phyloP scores from a whole-genome alignment of 2,797 vertebrate genomes.

The Rhynchonycteris naso region DNA sequence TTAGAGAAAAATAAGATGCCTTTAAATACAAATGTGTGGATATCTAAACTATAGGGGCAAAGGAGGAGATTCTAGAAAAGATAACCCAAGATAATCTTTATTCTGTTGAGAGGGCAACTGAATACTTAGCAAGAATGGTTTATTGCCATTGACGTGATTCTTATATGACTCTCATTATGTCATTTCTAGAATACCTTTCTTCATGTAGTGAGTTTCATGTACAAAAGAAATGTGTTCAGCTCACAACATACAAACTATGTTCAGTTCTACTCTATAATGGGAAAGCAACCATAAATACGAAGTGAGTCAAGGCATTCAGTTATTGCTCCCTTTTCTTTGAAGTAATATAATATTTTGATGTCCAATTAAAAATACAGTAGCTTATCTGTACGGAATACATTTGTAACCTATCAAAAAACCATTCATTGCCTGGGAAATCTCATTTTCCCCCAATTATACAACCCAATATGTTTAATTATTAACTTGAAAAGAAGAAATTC shows the following conservation, averaged over 20 bases:
- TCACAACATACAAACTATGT: conserved; percentile 60
- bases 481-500: conserved; percentile 68
- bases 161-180: neutral
- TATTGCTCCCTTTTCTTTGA: conserved; percentile 72
- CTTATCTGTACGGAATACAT: conserved; percentile 76
- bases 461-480: conserved; percentile 73
- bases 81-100: neutral
- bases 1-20: conserved; percentile 10
- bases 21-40: neutral
- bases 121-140: conserved; percentile 3
- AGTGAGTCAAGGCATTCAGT: conserved; percentile 57
- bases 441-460: conserved; percentile 66
- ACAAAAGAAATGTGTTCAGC: conserved; percentile 12
- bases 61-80: neutral
- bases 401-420: conserved; percentile 66
- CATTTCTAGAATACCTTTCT: conserved; percentile 39
- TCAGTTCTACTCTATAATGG: conserved; percentile 35
- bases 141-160: conserved; percentile 31
- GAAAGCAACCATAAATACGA: conserved; percentile 68
- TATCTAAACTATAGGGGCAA: neutral
- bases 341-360: conserved; percentile 73
- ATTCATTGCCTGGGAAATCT: conserved; percentile 77
- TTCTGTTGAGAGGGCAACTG: neutral
- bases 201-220: conserved; percentile 16
- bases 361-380: conserved; percentile 78